Evolutionary conservation across 2,888 invertebrate species (phyloP), one percentile per base, ranked within the genome.

Genomic region (Erpobdella octoculata): DNA sequence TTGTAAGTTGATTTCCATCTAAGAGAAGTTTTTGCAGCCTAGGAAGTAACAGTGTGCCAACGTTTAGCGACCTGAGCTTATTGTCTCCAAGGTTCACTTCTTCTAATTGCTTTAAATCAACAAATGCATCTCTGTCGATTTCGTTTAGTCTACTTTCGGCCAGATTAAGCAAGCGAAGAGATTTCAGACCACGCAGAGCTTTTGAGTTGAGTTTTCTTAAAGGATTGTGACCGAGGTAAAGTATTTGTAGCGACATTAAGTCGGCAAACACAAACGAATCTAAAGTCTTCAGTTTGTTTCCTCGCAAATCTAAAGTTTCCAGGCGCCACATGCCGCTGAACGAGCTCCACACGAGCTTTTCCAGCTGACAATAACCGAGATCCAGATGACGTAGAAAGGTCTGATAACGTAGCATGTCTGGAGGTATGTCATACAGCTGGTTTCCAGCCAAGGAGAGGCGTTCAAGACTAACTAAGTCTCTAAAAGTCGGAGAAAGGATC

Each of bases 251-350:
- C 9, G 71, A 74, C 21, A 66, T 70, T 0, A 77, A 70, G 61
- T 76, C 75, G 21, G 73, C 58, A 58, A 76, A 76, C 2, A 73
- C 68, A 25, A 71, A 71, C 15, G 73, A 21, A 21, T 73, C 72
- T 1, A 77, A 41, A n/a, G 61, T 65, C n/a, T 70, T 38, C 37
- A 77, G 38, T 37, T 69, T 37, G 61, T 77, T 76, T 1, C 76
- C 76, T 21, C 76, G 65, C 38, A 76, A 70, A 61, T 76, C 76
- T 69, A 76, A 71, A 4, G 46, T 65, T 53, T 71, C 62, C 28
- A 76, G 73, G 71, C 76, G 75, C 75, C 76, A 76, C n/a, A 76
- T 69, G 4, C 74, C 75, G 28, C 65, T 53, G 62, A 75, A 76
- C 6, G 74, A 48, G 35, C 67, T 62, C 72, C 72, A 75, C 9